A percentile compares a stretch with the other conserved stretches of the same genome.
phyloP scores from a whole-genome alignment of 2,888 invertebrate genomes.

The Oscheius sp. region DNA sequence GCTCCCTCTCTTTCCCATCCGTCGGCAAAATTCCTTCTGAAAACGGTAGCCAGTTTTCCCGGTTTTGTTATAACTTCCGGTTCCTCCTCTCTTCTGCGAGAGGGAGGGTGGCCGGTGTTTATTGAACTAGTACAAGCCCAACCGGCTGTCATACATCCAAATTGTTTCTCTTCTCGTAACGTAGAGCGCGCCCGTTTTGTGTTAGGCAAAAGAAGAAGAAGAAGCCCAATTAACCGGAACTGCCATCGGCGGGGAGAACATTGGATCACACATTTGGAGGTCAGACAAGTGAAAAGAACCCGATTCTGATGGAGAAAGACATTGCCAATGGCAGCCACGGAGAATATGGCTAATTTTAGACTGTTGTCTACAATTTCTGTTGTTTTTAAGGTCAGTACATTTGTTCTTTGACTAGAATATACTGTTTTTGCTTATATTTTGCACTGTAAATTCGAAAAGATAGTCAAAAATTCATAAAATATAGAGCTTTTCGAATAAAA shows the following conservation, averaged over 20 bases:
- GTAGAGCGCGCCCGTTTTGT: conserved; percentile 1
- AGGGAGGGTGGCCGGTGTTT: too few relatives aligned
- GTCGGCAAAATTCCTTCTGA: conserved; percentile 70
- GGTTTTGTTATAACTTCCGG: not conserved
- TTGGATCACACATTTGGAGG: not conserved
- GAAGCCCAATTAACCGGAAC: conserved; percentile 26
- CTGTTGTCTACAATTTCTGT: too few relatives aligned
- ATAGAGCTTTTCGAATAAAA: too few relatives aligned
- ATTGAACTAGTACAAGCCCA: conserved; percentile 4
- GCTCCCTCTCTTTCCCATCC: conserved; percentile 74
- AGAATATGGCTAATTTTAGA: not conserved
- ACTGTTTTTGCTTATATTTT: too few relatives aligned
- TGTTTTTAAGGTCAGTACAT: not conserved
- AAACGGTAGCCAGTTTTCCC: too few relatives aligned
- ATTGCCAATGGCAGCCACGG: conserved; percentile 1
- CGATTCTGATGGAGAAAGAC: not conserved
- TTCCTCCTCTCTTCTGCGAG: not conserved
- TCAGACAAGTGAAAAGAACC: conserved; percentile 17
- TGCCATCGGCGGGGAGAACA: not conserved
- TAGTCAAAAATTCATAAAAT: too few relatives aligned
- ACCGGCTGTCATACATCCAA: not conserved
- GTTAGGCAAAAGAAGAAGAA: not conserved
- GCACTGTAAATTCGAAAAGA: too few relatives aligned
- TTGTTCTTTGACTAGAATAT: not conserved
- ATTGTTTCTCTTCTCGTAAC: conserved; percentile 5